A percentile compares a stretch with the other conserved stretches of the same genome.
These are phyloP conservation scores for Megalurothrips usitatus DNA, from an alignment of 2,888 invertebrate species.

Conservation along the genomic window DNA sequence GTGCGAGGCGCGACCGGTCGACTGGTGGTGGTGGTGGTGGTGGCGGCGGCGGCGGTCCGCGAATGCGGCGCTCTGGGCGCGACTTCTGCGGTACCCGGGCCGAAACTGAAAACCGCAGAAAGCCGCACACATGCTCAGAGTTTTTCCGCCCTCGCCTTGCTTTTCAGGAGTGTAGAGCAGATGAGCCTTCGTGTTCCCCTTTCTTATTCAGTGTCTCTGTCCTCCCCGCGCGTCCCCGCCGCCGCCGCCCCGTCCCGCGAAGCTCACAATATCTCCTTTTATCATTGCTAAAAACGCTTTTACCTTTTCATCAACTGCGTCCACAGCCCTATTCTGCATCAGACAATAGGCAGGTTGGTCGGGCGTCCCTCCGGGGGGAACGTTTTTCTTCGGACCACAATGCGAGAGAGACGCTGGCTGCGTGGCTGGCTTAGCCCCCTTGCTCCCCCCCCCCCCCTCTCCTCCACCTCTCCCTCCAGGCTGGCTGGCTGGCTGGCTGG, in stretches of 20 bases:
- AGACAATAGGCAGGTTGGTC: slow-evolving; percentile 22
- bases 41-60: too few relatives aligned
- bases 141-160: too few relatives aligned
- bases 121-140: too few relatives aligned
- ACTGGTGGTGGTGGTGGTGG: too few relatives aligned
- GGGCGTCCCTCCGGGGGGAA: neutral
- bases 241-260: neutral
- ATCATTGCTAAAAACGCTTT: slow-evolving; percentile 26
- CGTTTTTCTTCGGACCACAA: slow-evolving; percentile 23
- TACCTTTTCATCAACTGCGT: slow-evolving; percentile 25
- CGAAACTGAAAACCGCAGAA: too few relatives aligned
- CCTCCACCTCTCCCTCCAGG: too few relatives aligned
- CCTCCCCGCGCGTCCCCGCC: neutral
- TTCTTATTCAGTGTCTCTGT: slow-evolving; percentile 11
- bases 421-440: neutral
- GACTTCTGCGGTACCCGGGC: too few relatives aligned
- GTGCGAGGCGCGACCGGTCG: too few relatives aligned
- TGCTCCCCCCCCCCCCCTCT: neutral
- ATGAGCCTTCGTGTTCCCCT: slow-evolving; percentile 9
- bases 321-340: slow-evolving; percentile 25
- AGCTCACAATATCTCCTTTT: slow-evolving; percentile 26
- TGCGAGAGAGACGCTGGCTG: neutral
- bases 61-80: too few relatives aligned
- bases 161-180: neutral
- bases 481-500: neutral